These are phyloP conservation scores for Salvelinus sp. DNA, from an alignment of 2,113 vertebrate genomes.

Conservation along the genomic window DNA sequence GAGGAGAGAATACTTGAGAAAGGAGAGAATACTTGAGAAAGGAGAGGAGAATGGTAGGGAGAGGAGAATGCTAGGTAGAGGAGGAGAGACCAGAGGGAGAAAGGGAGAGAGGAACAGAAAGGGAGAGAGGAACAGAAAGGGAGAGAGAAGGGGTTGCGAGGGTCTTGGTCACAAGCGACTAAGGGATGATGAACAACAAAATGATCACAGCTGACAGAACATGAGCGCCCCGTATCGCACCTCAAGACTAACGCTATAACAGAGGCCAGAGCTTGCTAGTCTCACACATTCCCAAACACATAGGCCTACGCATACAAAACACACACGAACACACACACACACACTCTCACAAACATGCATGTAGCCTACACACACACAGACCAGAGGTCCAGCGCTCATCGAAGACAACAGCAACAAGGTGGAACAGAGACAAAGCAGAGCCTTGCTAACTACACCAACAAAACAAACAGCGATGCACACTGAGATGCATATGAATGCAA, in stretches of 20 bases:
- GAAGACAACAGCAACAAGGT: background rate
- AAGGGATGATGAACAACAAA: slow-evolving; percentile 19
- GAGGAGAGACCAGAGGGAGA: no score
- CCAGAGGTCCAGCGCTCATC: background rate
- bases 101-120: no score
- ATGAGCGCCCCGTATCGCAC: slow-evolving; percentile 10
- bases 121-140: slow-evolving; percentile 14
- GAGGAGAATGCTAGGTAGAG: no score
- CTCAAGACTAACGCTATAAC: slow-evolving; percentile 2
- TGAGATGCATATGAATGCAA: background rate
- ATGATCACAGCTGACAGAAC: slow-evolving; percentile 26
- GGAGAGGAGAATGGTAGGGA: background rate
- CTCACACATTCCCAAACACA: background rate
- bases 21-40: background rate
- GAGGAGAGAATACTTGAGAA: background rate
- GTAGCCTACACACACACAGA: background rate
- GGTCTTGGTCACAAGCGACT: slow-evolving; percentile 13
- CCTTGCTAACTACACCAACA: background rate
- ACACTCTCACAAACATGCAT: background rate
- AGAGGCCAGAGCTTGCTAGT: background rate
- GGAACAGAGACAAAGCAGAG: background rate
- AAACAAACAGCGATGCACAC: background rate
- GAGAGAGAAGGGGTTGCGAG: slow-evolving; percentile 5
- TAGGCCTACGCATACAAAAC: background rate
- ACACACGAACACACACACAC: background rate